Conservation (phyloP, 35 echinoderm and acorn worm genomes). For the Lytechinus pictus region DNA sequence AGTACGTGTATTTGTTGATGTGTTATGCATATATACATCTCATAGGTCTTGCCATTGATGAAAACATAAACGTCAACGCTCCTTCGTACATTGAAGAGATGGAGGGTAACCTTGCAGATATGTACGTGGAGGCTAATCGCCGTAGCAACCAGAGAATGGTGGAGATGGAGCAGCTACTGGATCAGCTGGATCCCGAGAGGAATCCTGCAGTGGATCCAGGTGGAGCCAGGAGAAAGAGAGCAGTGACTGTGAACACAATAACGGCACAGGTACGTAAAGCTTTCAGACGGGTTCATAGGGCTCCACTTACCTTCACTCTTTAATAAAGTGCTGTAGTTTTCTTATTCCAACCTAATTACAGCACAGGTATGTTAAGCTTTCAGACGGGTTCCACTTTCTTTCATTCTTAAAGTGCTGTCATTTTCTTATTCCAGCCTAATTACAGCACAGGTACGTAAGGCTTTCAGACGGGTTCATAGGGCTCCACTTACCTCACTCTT, state of each 20-base stretch:
- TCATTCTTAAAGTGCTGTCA: too few species aligned
- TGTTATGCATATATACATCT: background rate
- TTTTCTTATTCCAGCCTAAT: too few species aligned
- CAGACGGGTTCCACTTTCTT: too few species aligned
- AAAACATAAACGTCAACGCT: background rate
- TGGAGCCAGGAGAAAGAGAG: background rate
- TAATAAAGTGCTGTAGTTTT: too few species aligned
- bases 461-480: too few species aligned
- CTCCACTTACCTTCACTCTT: too few species aligned
- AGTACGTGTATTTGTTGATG: background rate
- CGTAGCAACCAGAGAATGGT: constrained; percentile 16
- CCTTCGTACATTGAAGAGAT: background rate
- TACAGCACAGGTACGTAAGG: too few species aligned
- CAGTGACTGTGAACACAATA: background rate
- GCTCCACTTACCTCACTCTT: too few species aligned
- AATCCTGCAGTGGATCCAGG: background rate
- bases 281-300: too few species aligned
- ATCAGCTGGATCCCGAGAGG: constrained; percentile 31
- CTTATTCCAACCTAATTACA: too few species aligned
- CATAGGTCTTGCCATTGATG: background rate
- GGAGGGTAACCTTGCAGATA: background rate
- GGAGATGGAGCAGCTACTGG: constrained; percentile 29
- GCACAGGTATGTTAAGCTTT: too few species aligned
- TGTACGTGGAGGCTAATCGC: constrained; percentile 37
- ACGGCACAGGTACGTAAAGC: constrained; percentile 20